phyloP scores from a whole-genome alignment of 2,888 invertebrate species.

The Scaptomyza polygonia region DNA sequence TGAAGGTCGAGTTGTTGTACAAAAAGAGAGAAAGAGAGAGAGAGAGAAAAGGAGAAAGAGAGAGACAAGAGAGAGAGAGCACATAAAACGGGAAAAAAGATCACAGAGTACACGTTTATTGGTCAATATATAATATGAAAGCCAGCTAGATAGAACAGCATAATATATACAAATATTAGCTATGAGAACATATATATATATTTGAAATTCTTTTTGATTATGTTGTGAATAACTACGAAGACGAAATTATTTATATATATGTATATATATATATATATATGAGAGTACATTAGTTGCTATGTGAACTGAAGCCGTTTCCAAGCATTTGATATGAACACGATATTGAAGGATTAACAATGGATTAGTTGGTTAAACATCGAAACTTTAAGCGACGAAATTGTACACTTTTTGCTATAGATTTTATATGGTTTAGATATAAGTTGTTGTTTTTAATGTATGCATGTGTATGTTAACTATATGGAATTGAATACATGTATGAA shows the following conservation, averaged over 20 bases:
- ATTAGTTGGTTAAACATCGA: conserved; percentile 23
- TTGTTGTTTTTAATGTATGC: conserved; percentile 4
- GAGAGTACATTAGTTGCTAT: conserved; percentile 13
- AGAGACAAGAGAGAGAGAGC: conserved; percentile 67
- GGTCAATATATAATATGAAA: conserved; percentile 52
- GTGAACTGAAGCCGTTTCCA: conserved; percentile 46
- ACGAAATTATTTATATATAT: conserved; percentile 12
- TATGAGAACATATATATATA: conserved; percentile 38
- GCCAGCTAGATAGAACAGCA: conserved; percentile 56
- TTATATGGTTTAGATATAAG: background rate
- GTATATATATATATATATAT: conserved; percentile 2
- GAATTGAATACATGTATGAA: background rate
- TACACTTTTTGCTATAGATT: conserved; percentile 16
- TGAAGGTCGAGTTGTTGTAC: conserved; percentile 48
- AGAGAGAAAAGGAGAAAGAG: conserved; percentile 43
- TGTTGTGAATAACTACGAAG: conserved; percentile 32
- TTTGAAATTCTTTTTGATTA: conserved; percentile 24
- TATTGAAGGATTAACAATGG: conserved; percentile 24
- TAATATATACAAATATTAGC: conserved; percentile 40
- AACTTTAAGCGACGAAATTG: conserved; percentile 24
- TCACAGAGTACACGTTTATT: conserved; percentile 75
- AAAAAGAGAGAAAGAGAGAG: conserved; percentile 45
- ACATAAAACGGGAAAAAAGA: conserved; percentile 80
- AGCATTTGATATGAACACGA: conserved; percentile 26
- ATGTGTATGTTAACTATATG: conserved; percentile 18